Base-by-base conservation (phyloP, 2,797 vertebrate genomes). In the Coccyzus lansbergi region DNA sequence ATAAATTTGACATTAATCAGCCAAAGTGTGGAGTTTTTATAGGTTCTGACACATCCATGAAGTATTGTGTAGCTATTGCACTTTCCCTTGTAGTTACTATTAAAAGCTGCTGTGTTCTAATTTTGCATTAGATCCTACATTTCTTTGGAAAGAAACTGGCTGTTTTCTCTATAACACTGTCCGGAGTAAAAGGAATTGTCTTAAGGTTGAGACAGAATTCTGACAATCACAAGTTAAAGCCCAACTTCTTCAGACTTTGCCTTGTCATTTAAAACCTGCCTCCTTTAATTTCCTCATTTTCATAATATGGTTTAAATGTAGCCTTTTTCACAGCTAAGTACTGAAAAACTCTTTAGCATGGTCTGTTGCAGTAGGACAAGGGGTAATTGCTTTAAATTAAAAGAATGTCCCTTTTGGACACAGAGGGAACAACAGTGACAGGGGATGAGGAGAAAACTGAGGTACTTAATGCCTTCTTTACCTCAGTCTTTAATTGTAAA, bases 1-100 rank as follows among this genome's bases (percentile, higher is more conserved):
- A 91, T 75, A 80, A 82, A 69, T 79, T 77, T 80, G 77, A 83
- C 65, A 82, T 93, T 86, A 91, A 78, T 93, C 69, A 85, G 72
- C 60, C 53, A 24, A 79, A 44, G 48, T 46, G 38, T 53, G n/a
- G 33, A 59, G 38, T 83, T 76, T 68, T 88, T 74, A 86, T 72
- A 58, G 64, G 46, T 72, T 79, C 72, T 94, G 88, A 63, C 48
- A 26, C 62, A 75, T 49, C 75, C 79, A 12, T 88, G 62, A 82
- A 90, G 15, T 72, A 81, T 42, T 83, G 52, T 68, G 18, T 74
- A 83, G 53, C 68, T 56, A 81, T 60, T 77, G 77, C 85, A 68
- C 49, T 70, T 86, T 49, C 74, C 33, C 62, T 83, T 67, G 52
- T 52, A 76, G 33, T 67, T 76, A 36, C 36, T 84, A 29, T 77